phyloP scores from a whole-genome alignment of 2,113 vertebrate genomes.

The Stegostoma tigrinum region DNA sequence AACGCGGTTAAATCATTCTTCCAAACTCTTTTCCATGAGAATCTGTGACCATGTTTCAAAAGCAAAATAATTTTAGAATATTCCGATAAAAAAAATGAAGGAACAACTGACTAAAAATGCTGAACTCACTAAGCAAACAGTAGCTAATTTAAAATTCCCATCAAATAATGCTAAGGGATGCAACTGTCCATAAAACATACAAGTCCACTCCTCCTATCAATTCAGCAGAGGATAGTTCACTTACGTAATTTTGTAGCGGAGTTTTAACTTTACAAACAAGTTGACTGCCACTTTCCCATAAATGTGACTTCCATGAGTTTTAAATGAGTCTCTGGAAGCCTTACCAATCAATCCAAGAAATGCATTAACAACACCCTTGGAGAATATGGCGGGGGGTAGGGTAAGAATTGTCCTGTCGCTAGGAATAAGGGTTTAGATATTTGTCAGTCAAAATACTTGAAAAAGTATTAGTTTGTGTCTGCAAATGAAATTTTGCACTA shows the following conservation, averaged over 20 bases:
- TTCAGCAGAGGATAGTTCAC: neutral
- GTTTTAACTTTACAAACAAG: neutral
- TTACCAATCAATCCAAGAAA: neutral
- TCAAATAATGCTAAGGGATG: neutral
- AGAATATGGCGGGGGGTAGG: neutral
- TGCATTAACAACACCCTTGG: neutral
- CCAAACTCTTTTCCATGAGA: neutral
- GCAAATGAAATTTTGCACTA: too few relatives aligned
- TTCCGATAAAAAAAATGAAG: neutral
- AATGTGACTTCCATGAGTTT: neutral
- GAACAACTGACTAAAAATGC: neutral
- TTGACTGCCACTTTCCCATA: neutral
- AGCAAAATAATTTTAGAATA: neutral
- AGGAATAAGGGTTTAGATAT: neutral
- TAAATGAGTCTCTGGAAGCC: neutral
- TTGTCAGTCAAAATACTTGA: neutral
- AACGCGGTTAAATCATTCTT: neutral
- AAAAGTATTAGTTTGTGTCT: neutral
- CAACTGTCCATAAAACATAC: neutral
- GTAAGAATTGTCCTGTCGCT: neutral
- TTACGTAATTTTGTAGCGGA: neutral
- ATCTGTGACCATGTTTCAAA: neutral
- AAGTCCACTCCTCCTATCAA: neutral
- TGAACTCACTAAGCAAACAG: neutral
- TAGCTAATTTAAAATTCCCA: neutral